Evolutionary conservation across 2,113 vertebrate genomes (phyloP).

Genomic region (Podarcis raffonei): DNA sequence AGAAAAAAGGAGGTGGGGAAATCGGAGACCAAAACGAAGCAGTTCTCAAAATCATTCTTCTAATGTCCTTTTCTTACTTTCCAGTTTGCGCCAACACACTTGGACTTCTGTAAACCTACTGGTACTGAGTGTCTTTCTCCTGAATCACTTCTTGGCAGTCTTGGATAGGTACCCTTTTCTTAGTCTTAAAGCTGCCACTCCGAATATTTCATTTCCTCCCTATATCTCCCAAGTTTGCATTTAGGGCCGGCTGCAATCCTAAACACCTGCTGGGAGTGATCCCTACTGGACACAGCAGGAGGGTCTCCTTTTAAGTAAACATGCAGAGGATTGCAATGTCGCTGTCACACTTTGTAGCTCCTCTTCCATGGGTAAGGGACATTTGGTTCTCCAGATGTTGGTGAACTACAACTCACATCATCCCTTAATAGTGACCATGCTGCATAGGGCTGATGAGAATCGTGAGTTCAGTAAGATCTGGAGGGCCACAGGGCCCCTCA

Average conservation of each 20-base stretch:
- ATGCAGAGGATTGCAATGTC: background rate
- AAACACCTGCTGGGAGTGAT: background rate
- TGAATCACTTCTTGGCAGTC: conserved; percentile 45
- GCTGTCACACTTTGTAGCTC: background rate
- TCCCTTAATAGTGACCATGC: too few species aligned
- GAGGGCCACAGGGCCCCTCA: too few species aligned
- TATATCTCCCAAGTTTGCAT: background rate
- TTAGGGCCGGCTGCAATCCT: accelerated
- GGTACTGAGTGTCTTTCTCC: conserved; percentile 32
- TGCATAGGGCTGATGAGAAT: too few species aligned
- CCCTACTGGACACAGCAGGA: background rate
- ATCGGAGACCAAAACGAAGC: background rate
- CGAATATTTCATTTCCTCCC: background rate
- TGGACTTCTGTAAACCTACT: conserved; percentile 32
- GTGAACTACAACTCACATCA: too few species aligned
- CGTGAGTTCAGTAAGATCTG: too few species aligned
- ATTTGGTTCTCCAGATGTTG: too few species aligned
- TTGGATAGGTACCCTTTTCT: background rate
- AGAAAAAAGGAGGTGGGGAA: background rate
- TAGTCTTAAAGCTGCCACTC: conserved; percentile 19
- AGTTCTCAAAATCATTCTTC: conserved; percentile 32
- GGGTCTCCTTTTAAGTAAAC: background rate
- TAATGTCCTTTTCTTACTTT: conserved; percentile 14
- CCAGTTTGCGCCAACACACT: conserved; percentile 24
- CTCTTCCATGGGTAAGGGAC: too few species aligned